Percentiles rank a stretch among this genome's conserved stretches.
These are phyloP conservation scores for Dryomyza anilis DNA, from an alignment of 2,888 invertebrate species.

Conservation along the genomic window DNA sequence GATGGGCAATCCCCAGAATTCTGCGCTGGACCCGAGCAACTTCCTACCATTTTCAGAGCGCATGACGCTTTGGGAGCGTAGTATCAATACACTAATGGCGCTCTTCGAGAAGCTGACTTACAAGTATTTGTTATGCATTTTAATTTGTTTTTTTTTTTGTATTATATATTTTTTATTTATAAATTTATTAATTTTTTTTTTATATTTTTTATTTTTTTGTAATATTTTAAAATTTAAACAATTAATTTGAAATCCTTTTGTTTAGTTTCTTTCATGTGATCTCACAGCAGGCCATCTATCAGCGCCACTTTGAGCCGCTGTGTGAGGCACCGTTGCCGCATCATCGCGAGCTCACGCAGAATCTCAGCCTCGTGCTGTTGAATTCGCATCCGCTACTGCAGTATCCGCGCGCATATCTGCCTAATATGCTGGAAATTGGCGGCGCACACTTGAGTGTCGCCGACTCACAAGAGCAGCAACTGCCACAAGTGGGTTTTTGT, in stretches of 20 bases:
- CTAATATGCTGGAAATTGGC: slow-evolving; percentile 58
- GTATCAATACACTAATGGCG: slow-evolving; percentile 59
- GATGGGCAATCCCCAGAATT: slow-evolving; percentile 63
- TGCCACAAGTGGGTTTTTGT: slow-evolving; percentile 51
- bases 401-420: slow-evolving; percentile 56
- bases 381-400: slow-evolving; percentile 58
- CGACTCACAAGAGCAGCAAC: slow-evolving; percentile 28
- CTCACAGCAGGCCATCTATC: slow-evolving; percentile 57
- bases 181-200: too few species aligned
- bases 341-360: slow-evolving; percentile 55
- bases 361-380: slow-evolving; percentile 56
- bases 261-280: slow-evolving; percentile 58
- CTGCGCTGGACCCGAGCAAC: slow-evolving; percentile 62
- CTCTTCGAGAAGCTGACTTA: slow-evolving; percentile 58
- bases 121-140: slow-evolving; percentile 41
- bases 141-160: too few species aligned
- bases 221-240: too few species aligned
- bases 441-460: slow-evolving; percentile 49
- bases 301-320: slow-evolving; percentile 53
- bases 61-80: slow-evolving; percentile 62
- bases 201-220: too few species aligned
- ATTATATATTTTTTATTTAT: background rate
- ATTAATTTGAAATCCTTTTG: slow-evolving; percentile 14
- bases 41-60: slow-evolving; percentile 57
- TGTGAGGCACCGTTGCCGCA: slow-evolving; percentile 48